A percentile compares a stretch with the other conserved stretches of the same genome.
These are phyloP conservation scores for Chalcosyrphus nemorum DNA, from an alignment of 2,888 invertebrate genomes.

Conservation along the genomic window DNA sequence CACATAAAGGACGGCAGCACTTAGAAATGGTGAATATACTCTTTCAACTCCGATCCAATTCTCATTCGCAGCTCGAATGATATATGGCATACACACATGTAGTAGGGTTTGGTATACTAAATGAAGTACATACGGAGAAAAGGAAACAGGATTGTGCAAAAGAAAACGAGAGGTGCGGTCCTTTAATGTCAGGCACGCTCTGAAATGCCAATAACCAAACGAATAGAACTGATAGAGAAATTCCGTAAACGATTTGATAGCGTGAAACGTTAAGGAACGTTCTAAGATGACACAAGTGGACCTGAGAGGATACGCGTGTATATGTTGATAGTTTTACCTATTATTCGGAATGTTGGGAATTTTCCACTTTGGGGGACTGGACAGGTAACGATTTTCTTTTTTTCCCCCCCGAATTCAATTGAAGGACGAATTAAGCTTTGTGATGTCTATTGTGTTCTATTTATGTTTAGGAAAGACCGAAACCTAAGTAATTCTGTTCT, in stretches of 20 bases:
- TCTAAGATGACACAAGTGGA: slow-evolving; percentile 23
- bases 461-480: no score
- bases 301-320: not conserved
- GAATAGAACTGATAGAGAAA: slow-evolving; percentile 70
- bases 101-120: slow-evolving; percentile 44
- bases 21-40: slow-evolving; percentile 61
- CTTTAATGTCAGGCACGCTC: slow-evolving; percentile 52
- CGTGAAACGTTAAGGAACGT: slow-evolving; percentile 42
- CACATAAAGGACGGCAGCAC: slow-evolving; percentile 47
- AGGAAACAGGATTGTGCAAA: not conserved
- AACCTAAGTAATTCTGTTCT: no score
- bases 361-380: not conserved
- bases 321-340: slow-evolving; percentile 8
- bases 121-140: not conserved
- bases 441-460: no score
- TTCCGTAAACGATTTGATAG: slow-evolving; percentile 69
- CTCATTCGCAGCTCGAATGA: slow-evolving; percentile 44
- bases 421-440: no score
- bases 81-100: slow-evolving; percentile 26
- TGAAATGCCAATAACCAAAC: slow-evolving; percentile 69
- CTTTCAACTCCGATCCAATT: slow-evolving; percentile 56
- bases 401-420: no score
- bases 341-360: slow-evolving; percentile 17
- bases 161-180: slow-evolving; percentile 15
- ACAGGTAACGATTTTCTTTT: no score